Conservation (phyloP, 2,113 vertebrate species). For the Pogona vitticeps region DNA sequence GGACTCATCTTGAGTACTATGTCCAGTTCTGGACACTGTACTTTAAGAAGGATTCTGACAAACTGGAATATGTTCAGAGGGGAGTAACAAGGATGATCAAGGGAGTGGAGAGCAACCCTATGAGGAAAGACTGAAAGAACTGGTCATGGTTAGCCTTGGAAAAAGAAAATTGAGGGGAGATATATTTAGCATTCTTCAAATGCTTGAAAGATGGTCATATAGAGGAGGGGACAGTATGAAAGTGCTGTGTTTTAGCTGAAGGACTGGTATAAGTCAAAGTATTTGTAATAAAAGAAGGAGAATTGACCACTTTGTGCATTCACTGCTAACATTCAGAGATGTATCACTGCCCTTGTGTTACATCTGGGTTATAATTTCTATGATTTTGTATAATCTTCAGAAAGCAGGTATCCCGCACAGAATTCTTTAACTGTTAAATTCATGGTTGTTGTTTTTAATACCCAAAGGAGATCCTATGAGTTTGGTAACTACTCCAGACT, state of each 20-base stretch:
- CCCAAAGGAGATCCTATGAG: not conserved
- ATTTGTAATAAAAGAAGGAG: not conserved
- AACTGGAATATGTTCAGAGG: no score
- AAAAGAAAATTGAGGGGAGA: no score
- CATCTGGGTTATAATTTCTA: not conserved
- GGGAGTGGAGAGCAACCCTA: no score
- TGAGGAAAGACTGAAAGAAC: no score
- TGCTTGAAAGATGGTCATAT: no score
- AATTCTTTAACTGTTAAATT: conserved; percentile 15
- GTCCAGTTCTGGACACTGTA: no score
- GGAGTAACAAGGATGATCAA: no score
- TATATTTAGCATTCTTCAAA: no score
- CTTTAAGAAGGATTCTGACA: no score
- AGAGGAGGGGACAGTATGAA: no score
- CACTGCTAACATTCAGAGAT: not conserved
- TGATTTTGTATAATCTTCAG: conserved; percentile 5
- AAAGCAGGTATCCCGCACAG: conserved; percentile 12
- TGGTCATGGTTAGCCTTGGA: no score
- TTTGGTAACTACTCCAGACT: not conserved
- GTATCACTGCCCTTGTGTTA: not conserved
- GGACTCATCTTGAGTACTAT: no score
- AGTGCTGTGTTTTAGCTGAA: not conserved
- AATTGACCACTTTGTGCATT: not conserved
- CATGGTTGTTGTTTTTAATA: conserved; percentile 2
- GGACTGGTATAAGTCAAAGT: not conserved